A percentile compares a stretch with the other conserved stretches of the same genome.
Conservation (phyloP, 1,140 invertebrate genomes). For the Panulirus ornatus region DNA sequence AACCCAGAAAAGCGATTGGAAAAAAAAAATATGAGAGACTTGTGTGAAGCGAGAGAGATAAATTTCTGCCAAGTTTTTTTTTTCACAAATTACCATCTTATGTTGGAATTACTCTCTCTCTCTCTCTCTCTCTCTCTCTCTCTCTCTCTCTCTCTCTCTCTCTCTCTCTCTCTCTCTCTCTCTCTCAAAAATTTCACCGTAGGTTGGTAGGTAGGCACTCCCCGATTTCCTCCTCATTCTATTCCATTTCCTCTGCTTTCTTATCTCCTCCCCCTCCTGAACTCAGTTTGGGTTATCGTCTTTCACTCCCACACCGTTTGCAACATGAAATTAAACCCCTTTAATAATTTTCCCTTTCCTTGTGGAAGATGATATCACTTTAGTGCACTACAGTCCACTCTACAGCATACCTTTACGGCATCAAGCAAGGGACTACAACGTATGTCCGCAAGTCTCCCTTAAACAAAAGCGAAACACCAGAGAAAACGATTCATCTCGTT, state of each 20-base stretch:
- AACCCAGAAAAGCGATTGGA: no score
- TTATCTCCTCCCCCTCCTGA: background rate
- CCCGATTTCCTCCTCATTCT: no score
- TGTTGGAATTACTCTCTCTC: no score
- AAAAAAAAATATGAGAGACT: no score
- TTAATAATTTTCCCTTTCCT: background rate
- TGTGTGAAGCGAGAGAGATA: no score
- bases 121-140: no score
- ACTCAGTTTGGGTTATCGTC: background rate
- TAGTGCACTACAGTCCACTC: background rate
- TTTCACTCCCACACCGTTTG: background rate
- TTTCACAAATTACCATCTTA: no score
- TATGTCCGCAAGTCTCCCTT: background rate
- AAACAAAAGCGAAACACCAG: background rate
- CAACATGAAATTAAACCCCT: conserved; percentile 1
- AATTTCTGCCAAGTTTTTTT: no score
- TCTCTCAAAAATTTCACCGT: no score
- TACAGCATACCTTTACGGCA: background rate
- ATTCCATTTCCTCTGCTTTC: background rate
- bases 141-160: no score
- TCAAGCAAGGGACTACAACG: background rate
- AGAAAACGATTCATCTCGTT: background rate
- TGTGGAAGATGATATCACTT: background rate
- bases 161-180: no score
- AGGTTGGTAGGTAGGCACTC: no score